Evolutionary conservation across 2,888 invertebrate species (phyloP), one percentile per base, ranked within the genome.

Genomic region (Coelopa pilipes): DNA sequence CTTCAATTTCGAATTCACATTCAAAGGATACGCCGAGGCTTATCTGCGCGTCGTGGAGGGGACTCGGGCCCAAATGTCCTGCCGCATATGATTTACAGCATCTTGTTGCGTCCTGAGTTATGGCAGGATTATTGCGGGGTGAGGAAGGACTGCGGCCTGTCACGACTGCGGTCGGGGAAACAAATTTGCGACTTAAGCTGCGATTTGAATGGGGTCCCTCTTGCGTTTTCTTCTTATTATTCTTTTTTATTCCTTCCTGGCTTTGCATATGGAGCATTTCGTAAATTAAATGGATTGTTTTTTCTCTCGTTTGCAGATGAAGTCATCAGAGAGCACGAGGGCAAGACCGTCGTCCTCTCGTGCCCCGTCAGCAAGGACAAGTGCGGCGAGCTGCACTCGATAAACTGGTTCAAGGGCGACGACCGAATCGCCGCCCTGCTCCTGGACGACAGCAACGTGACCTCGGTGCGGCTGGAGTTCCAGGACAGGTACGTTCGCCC

Each of bases 391-490:
- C 89, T 94, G 77, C 93, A 94, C 88, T 93, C 92, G 84, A 91
- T 94, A 83, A 94, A 93, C 87, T 94, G 94, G 93, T 93, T 93
- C 87, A 90, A 92, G 79, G 93, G 92, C 75, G 85, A 85, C 75
- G 83, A 83, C 76, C 85, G 88, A 74, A 87, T 88, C 70, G 88
- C 87, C n/a, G 87, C 88, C n/a, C 85, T 87, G 81, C 83, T 87
- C 70, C 82, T 87, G 66, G 87, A 86, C 76, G 87, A 87, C 53
- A 85, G 82, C 75, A 85, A 86, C 80, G 84, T 86, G 78, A 84
- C 86, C 47, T 87, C 84, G 78, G 86, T 88, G 73, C 83, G 85
- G 69, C 82, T 84, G 74, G 84, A 84, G 75, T 87, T 83, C 82
- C 82, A 83, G 79, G 83, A 85, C 79, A 85, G 88, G 88, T 87